phyloP scores from a whole-genome alignment of 2,888 invertebrate genomes.

The Xanthia icteritia region DNA sequence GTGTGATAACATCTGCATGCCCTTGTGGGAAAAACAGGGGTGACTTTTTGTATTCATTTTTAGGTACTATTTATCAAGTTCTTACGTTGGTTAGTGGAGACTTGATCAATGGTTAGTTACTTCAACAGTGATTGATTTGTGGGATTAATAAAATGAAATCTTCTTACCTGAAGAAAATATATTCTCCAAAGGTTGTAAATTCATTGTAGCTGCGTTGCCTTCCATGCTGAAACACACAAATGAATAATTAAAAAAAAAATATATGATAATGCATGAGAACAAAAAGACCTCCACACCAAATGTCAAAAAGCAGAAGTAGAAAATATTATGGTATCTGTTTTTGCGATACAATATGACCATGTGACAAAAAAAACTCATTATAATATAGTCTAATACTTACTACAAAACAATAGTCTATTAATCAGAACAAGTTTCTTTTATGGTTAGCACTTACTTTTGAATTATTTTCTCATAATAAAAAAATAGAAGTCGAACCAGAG shows the following conservation, averaged over 20 bases:
- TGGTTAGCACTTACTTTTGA: background rate
- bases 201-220: constrained; percentile 68
- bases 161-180: constrained; percentile 85
- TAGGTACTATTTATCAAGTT: background rate
- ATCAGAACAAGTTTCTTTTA: constrained; percentile 9
- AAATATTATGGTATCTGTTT: background rate
- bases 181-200: constrained; percentile 83
- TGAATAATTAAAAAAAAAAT: background rate
- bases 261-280: background rate
- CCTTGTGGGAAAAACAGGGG: background rate
- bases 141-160: background rate
- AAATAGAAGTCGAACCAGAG: background rate
- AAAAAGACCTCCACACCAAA: no score
- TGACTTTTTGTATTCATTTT: background rate
- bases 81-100: background rate
- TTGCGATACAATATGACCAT: background rate
- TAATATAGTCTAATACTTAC: background rate
- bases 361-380: background rate
- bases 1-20: background rate
- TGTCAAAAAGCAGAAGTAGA: background rate
- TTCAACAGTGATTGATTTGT: background rate
- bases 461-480: constrained; percentile 18
- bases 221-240: constrained; percentile 70
- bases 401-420: constrained; percentile 13
- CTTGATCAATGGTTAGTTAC: background rate